These are phyloP conservation scores for Leptinotarsa tumamoca DNA, from an alignment of 2,888 invertebrate genomes.

Conservation along the genomic window DNA sequence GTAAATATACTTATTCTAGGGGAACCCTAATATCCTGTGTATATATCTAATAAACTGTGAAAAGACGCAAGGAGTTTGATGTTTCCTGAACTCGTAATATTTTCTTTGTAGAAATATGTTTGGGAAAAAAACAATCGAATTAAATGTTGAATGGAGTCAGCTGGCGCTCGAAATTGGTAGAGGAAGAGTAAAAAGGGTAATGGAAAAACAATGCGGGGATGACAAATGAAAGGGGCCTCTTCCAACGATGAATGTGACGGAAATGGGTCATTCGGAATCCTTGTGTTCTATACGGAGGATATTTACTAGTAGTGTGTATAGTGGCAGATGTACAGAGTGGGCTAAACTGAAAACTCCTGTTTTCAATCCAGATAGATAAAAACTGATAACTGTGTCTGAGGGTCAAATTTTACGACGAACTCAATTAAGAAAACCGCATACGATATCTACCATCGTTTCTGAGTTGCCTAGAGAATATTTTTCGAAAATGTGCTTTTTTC, in stretches of 20 bases:
- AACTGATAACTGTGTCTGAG: too few species aligned
- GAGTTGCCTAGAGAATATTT: too few species aligned
- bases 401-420: too few species aligned
- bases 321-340: too few species aligned
- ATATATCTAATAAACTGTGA: conserved; percentile 7
- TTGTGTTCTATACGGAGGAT: neutral
- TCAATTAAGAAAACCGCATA: too few species aligned
- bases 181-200: neutral
- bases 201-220: neutral
- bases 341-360: too few species aligned
- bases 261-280: neutral
- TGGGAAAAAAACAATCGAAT: neutral
- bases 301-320: neutral
- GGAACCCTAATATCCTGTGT: neutral
- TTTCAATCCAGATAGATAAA: too few species aligned
- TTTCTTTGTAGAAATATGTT: neutral
- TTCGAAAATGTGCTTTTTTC: too few species aligned
- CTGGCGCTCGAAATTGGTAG: neutral
- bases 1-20: neutral
- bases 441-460: too few species aligned
- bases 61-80: conserved; percentile 10
- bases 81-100: conserved; percentile 8
- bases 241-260: neutral
- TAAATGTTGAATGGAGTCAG: conserved; percentile 11
- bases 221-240: neutral